Percentiles rank a stretch among this genome's conserved stretches.
Evolutionary conservation across 2,113 vertebrate species (phyloP).

Genomic region (Triplophysa tibetana): DNA sequence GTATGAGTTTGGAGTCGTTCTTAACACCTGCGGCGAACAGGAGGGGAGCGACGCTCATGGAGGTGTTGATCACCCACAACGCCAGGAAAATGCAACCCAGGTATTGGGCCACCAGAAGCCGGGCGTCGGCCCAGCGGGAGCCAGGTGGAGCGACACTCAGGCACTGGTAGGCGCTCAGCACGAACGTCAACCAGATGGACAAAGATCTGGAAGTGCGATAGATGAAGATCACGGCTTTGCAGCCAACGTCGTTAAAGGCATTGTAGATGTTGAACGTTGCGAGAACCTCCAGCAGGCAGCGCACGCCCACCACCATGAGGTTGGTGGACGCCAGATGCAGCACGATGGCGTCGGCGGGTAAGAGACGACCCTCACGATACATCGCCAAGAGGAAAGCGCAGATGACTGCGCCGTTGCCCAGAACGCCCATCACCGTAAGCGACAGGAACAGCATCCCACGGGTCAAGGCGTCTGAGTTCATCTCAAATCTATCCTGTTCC

Average conservation of each 20-base stretch:
- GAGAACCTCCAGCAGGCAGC: slow-evolving; percentile 70
- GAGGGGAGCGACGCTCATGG: slow-evolving; percentile 58
- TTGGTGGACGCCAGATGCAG: slow-evolving; percentile 70
- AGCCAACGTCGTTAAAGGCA: slow-evolving; percentile 67
- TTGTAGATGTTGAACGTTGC: slow-evolving; percentile 63
- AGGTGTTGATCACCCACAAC: slow-evolving; percentile 70
- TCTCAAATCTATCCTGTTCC: neutral
- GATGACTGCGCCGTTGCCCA: slow-evolving; percentile 69
- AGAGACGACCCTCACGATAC: slow-evolving; percentile 63
- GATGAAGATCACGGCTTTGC: slow-evolving; percentile 71
- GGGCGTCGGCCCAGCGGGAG: slow-evolving; percentile 62
- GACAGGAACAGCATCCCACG: slow-evolving; percentile 70
- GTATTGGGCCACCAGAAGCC: slow-evolving; percentile 52
- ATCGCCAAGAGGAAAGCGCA: slow-evolving; percentile 64
- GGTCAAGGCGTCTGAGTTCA: slow-evolving; percentile 57
- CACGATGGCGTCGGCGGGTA: slow-evolving; percentile 71
- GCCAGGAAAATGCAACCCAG: slow-evolving; percentile 62
- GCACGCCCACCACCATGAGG: slow-evolving; percentile 69
- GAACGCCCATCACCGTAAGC: slow-evolving; percentile 68
- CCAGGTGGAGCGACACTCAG: slow-evolving; percentile 70
- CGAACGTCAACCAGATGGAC: slow-evolving; percentile 78
- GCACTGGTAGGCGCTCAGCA: slow-evolving; percentile 74
- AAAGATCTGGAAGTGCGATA: slow-evolving; percentile 71
- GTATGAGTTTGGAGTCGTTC: slow-evolving; percentile 49
- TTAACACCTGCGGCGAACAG: slow-evolving; percentile 61